phyloP scores from a whole-genome alignment of 2,113 vertebrate genomes.

The Ictalurus furcatus region DNA sequence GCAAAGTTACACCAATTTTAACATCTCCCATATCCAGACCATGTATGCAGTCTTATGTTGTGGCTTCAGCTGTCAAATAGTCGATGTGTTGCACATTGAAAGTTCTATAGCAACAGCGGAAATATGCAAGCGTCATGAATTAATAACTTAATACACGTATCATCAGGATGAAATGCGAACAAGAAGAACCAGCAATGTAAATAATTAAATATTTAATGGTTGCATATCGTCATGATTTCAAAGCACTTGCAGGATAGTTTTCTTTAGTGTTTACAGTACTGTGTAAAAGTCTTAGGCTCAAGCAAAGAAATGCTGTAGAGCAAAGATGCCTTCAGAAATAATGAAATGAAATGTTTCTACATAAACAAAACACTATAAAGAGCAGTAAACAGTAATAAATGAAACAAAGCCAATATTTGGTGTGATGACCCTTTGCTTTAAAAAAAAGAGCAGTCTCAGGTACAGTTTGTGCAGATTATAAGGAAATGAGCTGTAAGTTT shows the following conservation, averaged over 20 bases:
- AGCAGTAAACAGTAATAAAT: no score
- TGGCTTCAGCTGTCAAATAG: not conserved
- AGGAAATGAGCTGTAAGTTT: no score
- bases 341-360: no score
- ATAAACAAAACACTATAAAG: no score
- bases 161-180: not conserved
- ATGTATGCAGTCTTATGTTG: not conserved
- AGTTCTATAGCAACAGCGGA: not conserved
- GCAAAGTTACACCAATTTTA: not conserved
- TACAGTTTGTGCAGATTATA: no score
- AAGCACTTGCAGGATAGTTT: not conserved
- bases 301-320: no score
- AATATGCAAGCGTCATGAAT: not conserved
- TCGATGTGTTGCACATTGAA: not conserved
- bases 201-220: not conserved
- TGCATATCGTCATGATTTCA: not conserved
- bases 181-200: not conserved
- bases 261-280: not conserved
- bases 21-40: not conserved
- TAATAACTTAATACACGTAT: not conserved
- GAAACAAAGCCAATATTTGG: no score
- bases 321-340: no score
- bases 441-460: no score
- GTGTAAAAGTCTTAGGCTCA: no score
- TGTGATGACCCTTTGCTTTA: no score